phyloP scores from a whole-genome alignment of 1,140 invertebrate genomes.

The Drosophila pectinifera region DNA sequence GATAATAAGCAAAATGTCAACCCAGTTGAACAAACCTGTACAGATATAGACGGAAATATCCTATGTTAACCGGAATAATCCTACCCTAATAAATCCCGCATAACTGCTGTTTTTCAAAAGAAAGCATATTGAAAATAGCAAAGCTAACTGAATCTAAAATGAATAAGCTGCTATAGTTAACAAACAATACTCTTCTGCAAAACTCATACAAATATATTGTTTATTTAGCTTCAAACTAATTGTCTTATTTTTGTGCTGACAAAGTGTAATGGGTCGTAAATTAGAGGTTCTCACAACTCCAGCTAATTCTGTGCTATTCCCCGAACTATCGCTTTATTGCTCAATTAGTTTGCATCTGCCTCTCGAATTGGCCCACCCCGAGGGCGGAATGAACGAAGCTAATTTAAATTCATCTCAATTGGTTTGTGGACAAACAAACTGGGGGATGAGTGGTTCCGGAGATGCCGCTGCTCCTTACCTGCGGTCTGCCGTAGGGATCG shows the following conservation, averaged over 20 bases:
- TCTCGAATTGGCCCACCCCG: too few species aligned
- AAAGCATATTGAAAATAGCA: too few species aligned
- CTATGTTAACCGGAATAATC: too few species aligned
- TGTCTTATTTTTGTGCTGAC: slow-evolving; percentile 9
- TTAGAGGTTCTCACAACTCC: slow-evolving; percentile 12
- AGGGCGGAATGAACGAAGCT: too few species aligned
- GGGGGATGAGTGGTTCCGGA: neutral
- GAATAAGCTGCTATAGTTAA: too few species aligned
- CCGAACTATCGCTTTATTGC: slow-evolving; percentile 44
- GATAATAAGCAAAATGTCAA: too few species aligned
- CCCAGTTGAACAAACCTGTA: too few species aligned
- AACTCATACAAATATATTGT: neutral
- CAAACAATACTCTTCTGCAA: neutral
- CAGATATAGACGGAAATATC: too few species aligned
- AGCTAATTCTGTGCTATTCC: slow-evolving; percentile 8
- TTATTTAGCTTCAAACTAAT: neutral
- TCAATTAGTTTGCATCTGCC: slow-evolving; percentile 68
- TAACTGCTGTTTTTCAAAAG: too few species aligned
- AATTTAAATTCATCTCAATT: slow-evolving; percentile 61
- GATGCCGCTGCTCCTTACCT: slow-evolving; percentile 57
- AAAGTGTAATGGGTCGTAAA: slow-evolving; percentile 4
- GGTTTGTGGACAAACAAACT: slow-evolving; percentile 43
- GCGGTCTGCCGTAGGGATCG: slow-evolving; percentile 80
- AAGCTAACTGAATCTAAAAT: too few species aligned
- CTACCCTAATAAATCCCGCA: too few species aligned